These are phyloP conservation scores for Antheraea assamensis DNA, from an alignment of 2,888 invertebrate species.

Conservation along the genomic window DNA sequence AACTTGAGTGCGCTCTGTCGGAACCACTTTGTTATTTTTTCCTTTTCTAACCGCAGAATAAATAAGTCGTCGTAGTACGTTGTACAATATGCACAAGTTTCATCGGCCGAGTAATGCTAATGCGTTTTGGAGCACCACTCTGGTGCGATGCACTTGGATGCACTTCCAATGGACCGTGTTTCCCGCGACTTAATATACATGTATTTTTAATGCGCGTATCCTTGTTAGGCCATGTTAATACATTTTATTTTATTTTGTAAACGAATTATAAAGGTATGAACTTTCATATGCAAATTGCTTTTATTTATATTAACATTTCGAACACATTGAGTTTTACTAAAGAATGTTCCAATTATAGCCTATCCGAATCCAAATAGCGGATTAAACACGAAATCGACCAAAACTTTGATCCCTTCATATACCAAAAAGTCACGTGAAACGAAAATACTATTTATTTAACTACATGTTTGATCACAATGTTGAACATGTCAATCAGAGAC, in stretches of 20 bases:
- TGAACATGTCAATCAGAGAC: background rate
- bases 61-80: slow-evolving; percentile 41
- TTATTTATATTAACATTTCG: background rate
- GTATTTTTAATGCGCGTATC: background rate
- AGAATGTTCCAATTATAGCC: background rate
- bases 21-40: slow-evolving; percentile 36
- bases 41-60: slow-evolving; percentile 40
- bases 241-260: background rate
- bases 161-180: slow-evolving; percentile 41
- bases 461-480: background rate
- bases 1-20: slow-evolving; percentile 34
- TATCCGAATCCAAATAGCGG: background rate
- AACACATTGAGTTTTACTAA: background rate
- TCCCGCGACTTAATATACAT: slow-evolving; percentile 14
- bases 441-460: background rate
- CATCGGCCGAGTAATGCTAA: slow-evolving; percentile 59
- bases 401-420: background rate
- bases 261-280: background rate
- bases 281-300: background rate
- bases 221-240: background rate
- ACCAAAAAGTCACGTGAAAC: background rate
- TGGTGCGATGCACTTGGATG: slow-evolving; percentile 50
- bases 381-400: background rate
- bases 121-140: slow-evolving; percentile 63
- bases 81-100: slow-evolving; percentile 52